Conservation (phyloP, 2,113 vertebrate genomes). For the Meleagris gallopavo region DNA sequence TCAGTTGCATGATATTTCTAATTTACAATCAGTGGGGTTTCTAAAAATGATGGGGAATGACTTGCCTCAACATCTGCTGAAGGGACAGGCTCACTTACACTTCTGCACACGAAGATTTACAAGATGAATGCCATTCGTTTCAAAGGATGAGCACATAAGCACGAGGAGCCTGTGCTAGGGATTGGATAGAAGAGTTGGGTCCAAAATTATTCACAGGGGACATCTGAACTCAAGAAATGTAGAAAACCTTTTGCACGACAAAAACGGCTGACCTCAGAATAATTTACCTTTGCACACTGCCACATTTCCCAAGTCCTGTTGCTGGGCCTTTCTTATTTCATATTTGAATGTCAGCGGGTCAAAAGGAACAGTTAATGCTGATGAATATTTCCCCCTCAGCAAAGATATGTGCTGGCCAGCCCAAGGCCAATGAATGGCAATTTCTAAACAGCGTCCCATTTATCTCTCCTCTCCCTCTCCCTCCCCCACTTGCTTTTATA, state of each 20-base stretch:
- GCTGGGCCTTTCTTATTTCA: not conserved
- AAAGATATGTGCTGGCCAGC: constrained; percentile 30
- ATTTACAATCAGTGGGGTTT: not conserved
- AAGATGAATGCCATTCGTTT: not conserved
- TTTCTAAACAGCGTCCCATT: constrained; percentile 51
- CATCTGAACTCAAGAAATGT: not conserved
- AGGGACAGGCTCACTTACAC: not conserved
- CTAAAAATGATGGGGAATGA: not conserved
- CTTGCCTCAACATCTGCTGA: not conserved
- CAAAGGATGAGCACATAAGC: accelerated
- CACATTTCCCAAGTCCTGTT: not conserved
- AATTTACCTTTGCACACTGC: not conserved
- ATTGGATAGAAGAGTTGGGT: not conserved
- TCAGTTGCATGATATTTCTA: not conserved
- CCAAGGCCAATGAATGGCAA: constrained; percentile 30
- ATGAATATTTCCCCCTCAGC: constrained; percentile 59
- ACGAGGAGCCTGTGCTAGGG: not conserved
- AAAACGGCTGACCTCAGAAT: not conserved
- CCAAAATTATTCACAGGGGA: not conserved
- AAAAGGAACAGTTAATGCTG: constrained; percentile 67
- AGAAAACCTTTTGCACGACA: not conserved
- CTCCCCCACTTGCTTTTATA: not conserved
- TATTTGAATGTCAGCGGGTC: constrained; percentile 58
- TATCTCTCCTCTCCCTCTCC: constrained; percentile 38
- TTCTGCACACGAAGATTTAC: not conserved